Percentiles rank a stretch among this genome's conserved stretches.
Evolutionary conservation across 1,140 invertebrate species (phyloP).

Genomic region (Phthorimaea operculella): DNA sequence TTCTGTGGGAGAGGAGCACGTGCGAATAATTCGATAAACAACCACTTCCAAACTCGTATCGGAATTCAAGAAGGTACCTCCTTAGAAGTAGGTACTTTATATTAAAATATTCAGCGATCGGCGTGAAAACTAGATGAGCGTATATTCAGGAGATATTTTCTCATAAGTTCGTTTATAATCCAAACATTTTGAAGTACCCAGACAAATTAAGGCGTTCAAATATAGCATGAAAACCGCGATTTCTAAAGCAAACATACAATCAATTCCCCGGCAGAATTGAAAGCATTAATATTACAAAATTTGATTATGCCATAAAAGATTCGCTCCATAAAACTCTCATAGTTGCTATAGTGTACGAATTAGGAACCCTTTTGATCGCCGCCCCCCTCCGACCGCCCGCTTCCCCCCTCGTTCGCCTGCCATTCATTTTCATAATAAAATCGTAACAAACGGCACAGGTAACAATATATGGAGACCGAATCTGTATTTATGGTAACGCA

Average conservation of each 20-base stretch:
- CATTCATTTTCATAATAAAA: conserved; percentile 68
- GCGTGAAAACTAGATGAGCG: no score
- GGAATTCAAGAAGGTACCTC: background rate
- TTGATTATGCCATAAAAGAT: conserved; percentile 67
- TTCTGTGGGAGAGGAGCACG: conserved; percentile 1
- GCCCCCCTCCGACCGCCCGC: conserved; percentile 19
- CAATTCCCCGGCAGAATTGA: conserved; percentile 48
- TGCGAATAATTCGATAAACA: background rate
- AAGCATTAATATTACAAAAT: conserved; percentile 66
- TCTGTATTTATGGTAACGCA: conserved; percentile 52
- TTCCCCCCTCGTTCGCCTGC: conserved; percentile 26
- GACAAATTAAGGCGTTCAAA: no score
- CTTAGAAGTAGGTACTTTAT: background rate
- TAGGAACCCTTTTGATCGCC: conserved; percentile 62
- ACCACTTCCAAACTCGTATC: background rate
- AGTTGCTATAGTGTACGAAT: conserved; percentile 63
- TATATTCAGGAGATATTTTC: no score
- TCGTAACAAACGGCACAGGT: conserved; percentile 64
- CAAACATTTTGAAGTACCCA: no score
- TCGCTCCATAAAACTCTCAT: conserved; percentile 62
- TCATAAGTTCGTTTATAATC: no score
- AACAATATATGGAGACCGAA: conserved; percentile 62
- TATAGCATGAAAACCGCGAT: background rate
- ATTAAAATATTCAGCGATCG: no score
- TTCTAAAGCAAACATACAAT: conserved; percentile 24